Conservation (phyloP, 2,888 invertebrate species). For the Latheticus oryzae region DNA sequence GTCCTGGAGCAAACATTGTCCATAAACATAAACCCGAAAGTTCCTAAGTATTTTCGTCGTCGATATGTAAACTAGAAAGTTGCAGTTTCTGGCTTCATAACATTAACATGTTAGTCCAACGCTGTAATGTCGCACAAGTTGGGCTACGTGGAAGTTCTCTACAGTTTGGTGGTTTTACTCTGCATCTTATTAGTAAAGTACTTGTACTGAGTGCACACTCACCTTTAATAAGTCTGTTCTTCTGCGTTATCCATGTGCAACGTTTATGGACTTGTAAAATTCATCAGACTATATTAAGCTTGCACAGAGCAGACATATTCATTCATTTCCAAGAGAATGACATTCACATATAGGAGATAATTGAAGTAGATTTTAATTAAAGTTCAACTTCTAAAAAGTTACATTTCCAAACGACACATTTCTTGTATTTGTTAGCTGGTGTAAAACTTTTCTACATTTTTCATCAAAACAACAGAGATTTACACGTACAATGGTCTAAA, state of each 20-base stretch:
- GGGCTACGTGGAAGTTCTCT: conserved; percentile 11
- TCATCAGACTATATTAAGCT: conserved; percentile 27
- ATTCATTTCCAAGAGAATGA: not conserved
- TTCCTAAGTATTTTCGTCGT: too few relatives aligned
- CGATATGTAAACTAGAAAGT: not conserved
- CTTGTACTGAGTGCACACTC: conserved; percentile 22
- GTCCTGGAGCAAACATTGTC: too few relatives aligned
- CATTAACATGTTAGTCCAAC: conserved; percentile 30
- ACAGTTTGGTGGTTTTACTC: conserved; percentile 27
- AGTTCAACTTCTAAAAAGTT: conserved; percentile 16
- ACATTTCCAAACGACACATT: conserved; percentile 23
- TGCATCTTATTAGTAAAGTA: conserved; percentile 31
- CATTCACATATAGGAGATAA: conserved; percentile 3
- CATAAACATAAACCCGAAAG: too few relatives aligned
- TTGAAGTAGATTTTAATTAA: conserved; percentile 26
- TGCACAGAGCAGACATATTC: conserved; percentile 11
- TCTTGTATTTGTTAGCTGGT: conserved; percentile 13
- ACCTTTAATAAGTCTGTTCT: conserved; percentile 29
- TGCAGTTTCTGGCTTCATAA: conserved; percentile 5
- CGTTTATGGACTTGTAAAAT: conserved; percentile 19
- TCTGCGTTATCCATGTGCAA: conserved; percentile 7
- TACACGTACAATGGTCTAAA: conserved; percentile 11
- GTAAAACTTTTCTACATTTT: conserved; percentile 22
- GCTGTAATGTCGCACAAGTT: conserved; percentile 20
- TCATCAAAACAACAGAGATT: conserved; percentile 12